Base-by-base conservation (phyloP, 1,140 invertebrate genomes). In the Solen grandis region DNA sequence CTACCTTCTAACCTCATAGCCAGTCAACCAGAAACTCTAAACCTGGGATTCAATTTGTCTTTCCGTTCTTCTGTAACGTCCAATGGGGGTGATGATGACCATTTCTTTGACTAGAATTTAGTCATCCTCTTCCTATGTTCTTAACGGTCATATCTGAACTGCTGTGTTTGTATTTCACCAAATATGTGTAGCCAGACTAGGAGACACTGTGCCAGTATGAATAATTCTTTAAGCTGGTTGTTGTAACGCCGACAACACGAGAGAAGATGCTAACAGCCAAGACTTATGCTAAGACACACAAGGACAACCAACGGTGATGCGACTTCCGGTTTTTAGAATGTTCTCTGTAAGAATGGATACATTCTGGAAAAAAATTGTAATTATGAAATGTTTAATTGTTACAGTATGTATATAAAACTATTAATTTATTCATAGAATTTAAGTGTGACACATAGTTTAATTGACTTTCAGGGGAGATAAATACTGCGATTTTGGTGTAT, bases 51-150 rank as follows among this genome's bases (percentile, higher is more conserved):
- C 41, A 84, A 83, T 59, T 73, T 81, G 25, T 84, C 84, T 78
- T 85, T 78, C 77, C 80, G 83, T 60, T 84, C 81, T 36, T 79
- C 65, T 63, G 83, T 75, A 54, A 74, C 85, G 78, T 84, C 83
- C 81, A 84, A 83, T 84, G 83, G 82, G 85, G 85, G 82, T 76
- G 75, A 84, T 80, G 75, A 79, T 65, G 82, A 83, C 22, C 63
- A 70, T 54, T 82, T 62, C 59, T 62, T 59, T 66, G 57, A 54
- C 27, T 60, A 33, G 33, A 63, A 14, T 25, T 16, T 52, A 31
- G 25, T 57, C 16, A 31, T 65, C 46, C 35, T 57, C 69, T 81
- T 78, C 66, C 65, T 35, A 38, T 60, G 8, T 10, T 59, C 63
- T 16, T 69, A 55, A 60, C 35, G n/a, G 65, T 33, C 31, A 52